Base-by-base conservation (phyloP, 2,797 vertebrate genomes). In the Acipenser transmontanus region DNA sequence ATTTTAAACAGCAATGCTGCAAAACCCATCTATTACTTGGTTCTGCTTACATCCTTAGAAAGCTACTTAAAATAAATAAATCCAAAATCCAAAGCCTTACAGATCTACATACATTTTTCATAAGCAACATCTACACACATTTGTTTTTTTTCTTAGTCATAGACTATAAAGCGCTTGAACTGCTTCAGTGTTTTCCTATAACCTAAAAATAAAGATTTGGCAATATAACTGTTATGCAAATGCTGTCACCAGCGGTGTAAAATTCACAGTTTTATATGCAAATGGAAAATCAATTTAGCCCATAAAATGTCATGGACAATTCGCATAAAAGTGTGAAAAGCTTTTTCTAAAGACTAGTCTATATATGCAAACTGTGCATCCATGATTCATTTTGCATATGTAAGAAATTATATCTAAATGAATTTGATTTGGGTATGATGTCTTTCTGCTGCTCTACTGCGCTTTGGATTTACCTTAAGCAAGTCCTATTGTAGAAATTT, bases 401-500 rank as follows among this genome's bases (percentile, higher is more conserved):
- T 77, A 76, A 81, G 80, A 77, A 82, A 79, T 78, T 82, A 82
- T 75, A 0, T 78, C 74, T 72, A 87, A 91, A 90, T 88, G 78
- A 88, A 91, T 89, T 91, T 77, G 87, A 85, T 87, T 78, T 88
- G 89, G 88, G 86, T 90, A 89, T 91, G 90, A 88, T 88, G 82
- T 86, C 82, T 85, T 83, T 77, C 34, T 34, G 2, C 34, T 34
- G 34, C 34, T 34, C 34, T 34, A 34, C 34, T 34, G 34, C 34
- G 3, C 34, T 34, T 34, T 34, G 34, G 34, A 34, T 34, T 34
- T 34, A 34, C 34, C 34, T 17, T 34, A 34, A 34, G 34, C 34
- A 34, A 34, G 34, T 34, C 34, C 34, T 34, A 34, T 34, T 34
- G 34, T 34, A 34, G 34, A 34, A 34, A 34, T 34, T 34, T 34